Evolutionary conservation across 2,888 invertebrate genomes (phyloP).

Genomic region (Tortrix viridana): DNA sequence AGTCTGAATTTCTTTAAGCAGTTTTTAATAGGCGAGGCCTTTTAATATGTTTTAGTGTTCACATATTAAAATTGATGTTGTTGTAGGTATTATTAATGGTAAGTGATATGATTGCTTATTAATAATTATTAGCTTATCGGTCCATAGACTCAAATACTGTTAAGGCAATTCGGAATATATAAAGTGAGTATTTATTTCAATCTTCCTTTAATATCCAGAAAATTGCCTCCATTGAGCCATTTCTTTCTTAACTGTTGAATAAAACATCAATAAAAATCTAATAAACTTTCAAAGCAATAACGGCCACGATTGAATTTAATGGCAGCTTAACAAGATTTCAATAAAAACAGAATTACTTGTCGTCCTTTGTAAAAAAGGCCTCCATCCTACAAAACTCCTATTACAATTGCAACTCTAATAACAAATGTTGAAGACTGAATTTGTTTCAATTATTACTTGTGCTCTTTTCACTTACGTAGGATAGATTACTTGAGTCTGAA

Average conservation of each 20-base stretch:
- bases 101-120: too few relatives aligned
- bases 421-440: too few relatives aligned
- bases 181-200: neutral
- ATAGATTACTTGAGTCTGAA: neutral
- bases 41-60: neutral
- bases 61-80: neutral
- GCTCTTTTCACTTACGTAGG: too few relatives aligned
- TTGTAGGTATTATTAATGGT: neutral
- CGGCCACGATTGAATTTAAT: constrained; percentile 9
- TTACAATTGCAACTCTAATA: too few relatives aligned
- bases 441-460: too few relatives aligned
- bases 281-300: neutral
- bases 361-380: too few relatives aligned
- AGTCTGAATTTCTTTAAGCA: constrained; percentile 15
- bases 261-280: constrained; percentile 4
- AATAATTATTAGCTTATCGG: too few relatives aligned
- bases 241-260: constrained; percentile 4
- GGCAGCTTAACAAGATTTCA: constrained; percentile 6
- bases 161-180: neutral
- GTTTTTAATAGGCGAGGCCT: constrained; percentile 8
- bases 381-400: too few relatives aligned
- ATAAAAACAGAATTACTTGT: constrained; percentile 7
- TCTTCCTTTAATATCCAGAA: neutral
- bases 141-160: too few relatives aligned
- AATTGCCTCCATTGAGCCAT: neutral